These are phyloP conservation scores for Diarsia brunnea DNA, from an alignment of 2,888 invertebrate species.

Conservation along the genomic window DNA sequence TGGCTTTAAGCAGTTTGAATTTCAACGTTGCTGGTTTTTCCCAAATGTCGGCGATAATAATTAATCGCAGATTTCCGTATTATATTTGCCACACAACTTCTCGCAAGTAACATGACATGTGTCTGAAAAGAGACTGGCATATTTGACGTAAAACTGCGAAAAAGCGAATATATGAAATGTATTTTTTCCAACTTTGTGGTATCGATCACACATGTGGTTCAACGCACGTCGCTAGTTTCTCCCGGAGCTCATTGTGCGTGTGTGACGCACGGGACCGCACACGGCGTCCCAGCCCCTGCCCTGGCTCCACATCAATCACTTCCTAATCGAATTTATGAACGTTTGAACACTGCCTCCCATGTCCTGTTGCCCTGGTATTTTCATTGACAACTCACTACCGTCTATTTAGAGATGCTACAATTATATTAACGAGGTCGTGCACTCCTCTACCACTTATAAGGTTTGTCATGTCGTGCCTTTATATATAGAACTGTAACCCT, in stretches of 20 bases:
- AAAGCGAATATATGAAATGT: constrained; percentile 24
- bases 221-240: constrained; percentile 62
- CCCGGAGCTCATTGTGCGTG: constrained; percentile 66
- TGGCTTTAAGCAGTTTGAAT: background rate
- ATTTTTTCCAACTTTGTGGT: constrained; percentile 45
- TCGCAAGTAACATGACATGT: constrained; percentile 14
- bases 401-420: constrained; percentile 51
- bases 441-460: constrained; percentile 21
- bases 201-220: constrained; percentile 64
- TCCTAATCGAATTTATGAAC: constrained; percentile 85
- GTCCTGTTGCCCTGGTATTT: constrained; percentile 61
- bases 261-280: constrained; percentile 69
- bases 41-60: constrained; percentile 2
- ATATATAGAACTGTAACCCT: constrained; percentile 35
- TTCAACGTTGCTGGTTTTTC: constrained; percentile 1
- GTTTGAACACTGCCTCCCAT: constrained; percentile 70
- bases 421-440: constrained; percentile 33
- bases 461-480: constrained; percentile 27
- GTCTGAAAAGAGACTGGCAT: constrained; percentile 12
- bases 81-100: constrained; percentile 9
- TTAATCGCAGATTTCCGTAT: constrained; percentile 24
- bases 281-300: constrained; percentile 59
- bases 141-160: constrained; percentile 29
- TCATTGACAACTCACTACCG: constrained; percentile 56
- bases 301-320: constrained; percentile 80